Base-by-base conservation (phyloP, 2,113 vertebrate species). In the Cryptotis parvus region DNA sequence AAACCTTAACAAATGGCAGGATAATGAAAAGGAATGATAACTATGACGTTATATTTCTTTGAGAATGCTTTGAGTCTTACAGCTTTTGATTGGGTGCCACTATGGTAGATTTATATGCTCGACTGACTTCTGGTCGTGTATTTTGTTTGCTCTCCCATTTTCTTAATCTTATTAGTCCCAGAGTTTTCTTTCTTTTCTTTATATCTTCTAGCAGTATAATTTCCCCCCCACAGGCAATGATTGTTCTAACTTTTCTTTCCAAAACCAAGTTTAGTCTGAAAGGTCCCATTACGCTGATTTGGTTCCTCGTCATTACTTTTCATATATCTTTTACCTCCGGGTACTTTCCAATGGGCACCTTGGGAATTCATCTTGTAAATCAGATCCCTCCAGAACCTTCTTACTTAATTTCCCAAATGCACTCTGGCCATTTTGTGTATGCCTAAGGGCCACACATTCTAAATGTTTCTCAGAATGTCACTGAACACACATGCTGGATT, bases 181-280 rank as follows among this genome's bases (percentile, higher is more conserved):
- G 72, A 66, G 41, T 84, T 82, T 77, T 55, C n/a, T 77, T 85
- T 78, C n/a, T 89, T 70, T 89, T 58, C 58, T 84, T 75, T 70
- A 12, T 49, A 80, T 33, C 31, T 68, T 81, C 29, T n/a, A 65
- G 39, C 31, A 69, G 69, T 61, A 55, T 80, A 61, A 49, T 66
- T 55, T 45, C 41, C 37, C 41, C 37, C 69, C 31, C 4, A 35
- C 1, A 78, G 81, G 78, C 58, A 77, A 39, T 26, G 66, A 11
- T 76, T 85, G 73, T 94, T 61, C 55, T 69, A 16, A 8, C 12
- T 89, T 81, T 78, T 29, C 81, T 89, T 75, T 73, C 27, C 5
- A 6, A 86, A 92, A 92, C 37, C 22, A 14, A 70, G 69, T 92
- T 78, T 45, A 35, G 8, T 76, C 82, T 77, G 55, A 18, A 73